phyloP scores from a whole-genome alignment of 2,888 invertebrate genomes.

The Dynastes grantii region DNA sequence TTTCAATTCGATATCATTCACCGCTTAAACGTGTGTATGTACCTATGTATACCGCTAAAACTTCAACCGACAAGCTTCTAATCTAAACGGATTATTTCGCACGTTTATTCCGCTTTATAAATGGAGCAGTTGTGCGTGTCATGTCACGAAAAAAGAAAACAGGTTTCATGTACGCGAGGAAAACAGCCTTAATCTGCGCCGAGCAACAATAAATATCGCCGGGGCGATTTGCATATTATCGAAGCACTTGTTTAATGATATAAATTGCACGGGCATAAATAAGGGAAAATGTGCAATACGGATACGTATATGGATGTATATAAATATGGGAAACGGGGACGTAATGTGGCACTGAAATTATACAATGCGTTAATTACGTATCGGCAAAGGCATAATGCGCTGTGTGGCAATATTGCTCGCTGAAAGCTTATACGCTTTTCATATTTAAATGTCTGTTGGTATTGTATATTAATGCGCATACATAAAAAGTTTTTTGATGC shows the following conservation, averaged over 20 bases:
- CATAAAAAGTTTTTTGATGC: too few species aligned
- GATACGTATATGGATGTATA: conserved; percentile 6
- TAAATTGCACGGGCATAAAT: conserved; percentile 42
- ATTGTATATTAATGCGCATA: not conserved
- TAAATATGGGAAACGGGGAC: conserved; percentile 4
- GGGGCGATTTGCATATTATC: conserved; percentile 41
- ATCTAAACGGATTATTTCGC: conserved; percentile 25
- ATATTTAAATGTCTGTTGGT: not conserved
- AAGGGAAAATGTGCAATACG: conserved; percentile 41
- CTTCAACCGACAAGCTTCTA: not conserved
- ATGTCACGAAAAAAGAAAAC: conserved; percentile 1
- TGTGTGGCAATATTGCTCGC: not conserved
- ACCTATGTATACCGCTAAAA: not conserved
- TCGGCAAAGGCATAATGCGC: conserved; percentile 4
- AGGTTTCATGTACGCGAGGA: conserved; percentile 32
- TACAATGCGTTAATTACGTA: conserved; percentile 31
- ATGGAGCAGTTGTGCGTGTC: conserved; percentile 24
- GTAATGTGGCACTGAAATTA: conserved; percentile 35
- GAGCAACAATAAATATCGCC: conserved; percentile 32
- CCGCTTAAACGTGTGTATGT: not conserved
- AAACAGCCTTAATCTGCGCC: conserved; percentile 29
- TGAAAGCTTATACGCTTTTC: not conserved
- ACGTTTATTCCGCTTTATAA: conserved; percentile 24
- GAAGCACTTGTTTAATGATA: conserved; percentile 33
- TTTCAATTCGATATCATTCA: not conserved